These are phyloP conservation scores for Grantiella picta DNA, from an alignment of 2,113 vertebrate species.

Conservation along the genomic window DNA sequence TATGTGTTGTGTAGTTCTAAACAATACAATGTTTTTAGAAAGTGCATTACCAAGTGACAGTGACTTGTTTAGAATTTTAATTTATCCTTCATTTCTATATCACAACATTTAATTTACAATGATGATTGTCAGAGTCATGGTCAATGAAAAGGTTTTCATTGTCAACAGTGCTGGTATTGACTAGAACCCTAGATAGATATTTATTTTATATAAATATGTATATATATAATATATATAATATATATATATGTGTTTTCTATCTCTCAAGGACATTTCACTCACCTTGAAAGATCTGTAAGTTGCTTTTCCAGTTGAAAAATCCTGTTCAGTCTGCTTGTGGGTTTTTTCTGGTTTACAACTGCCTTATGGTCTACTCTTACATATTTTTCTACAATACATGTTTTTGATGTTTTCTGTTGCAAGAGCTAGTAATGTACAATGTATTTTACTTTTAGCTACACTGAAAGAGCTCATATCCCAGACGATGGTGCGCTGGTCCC, in stretches of 20 bases:
- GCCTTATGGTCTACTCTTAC: neutral
- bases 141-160: neutral
- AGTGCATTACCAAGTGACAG: neutral
- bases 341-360: neutral
- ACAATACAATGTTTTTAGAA: neutral
- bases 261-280: neutral
- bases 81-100: too few species aligned
- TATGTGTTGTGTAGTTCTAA: neutral
- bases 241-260: neutral
- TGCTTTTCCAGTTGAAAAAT: neutral
- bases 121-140: neutral
- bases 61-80: too few species aligned
- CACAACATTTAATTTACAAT: neutral
- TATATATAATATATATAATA: too few species aligned
- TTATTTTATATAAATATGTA: too few species aligned
- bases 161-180: neutral
- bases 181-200: neutral
- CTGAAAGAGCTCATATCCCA: constrained; percentile 95
- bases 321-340: neutral
- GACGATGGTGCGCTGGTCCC: constrained; percentile 96
- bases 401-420: neutral
- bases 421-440: neutral
- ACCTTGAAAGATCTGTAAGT: neutral
- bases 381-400: neutral
- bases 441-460: constrained; percentile 75